Base-by-base conservation (phyloP, 2,797 vertebrate genomes). In the Poeciliopsis turneri region DNA sequence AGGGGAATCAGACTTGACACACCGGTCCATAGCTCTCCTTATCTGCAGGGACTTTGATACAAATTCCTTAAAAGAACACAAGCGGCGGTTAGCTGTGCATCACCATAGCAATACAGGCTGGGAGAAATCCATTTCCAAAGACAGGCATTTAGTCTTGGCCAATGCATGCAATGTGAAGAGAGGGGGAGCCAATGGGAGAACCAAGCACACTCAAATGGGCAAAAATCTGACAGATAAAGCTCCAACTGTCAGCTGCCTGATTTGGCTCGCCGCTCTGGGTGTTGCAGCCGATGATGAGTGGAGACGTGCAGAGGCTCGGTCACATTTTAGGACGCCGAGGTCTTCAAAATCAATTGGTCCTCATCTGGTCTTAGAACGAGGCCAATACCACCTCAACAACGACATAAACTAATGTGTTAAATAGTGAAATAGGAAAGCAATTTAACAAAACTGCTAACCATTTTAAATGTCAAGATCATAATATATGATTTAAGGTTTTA, bases 41-140 rank as follows among this genome's bases (percentile, higher is more conserved):
- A 84, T 49, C 82, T 87, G 83, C 82, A 78, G 80, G 78, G 86
- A 90, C 90, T 92, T 90, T 90, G 88, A 90, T 91, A 87, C 87
- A 92, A 90, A 92, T 41, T 93, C 86, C 85, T 91, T 92, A 88
- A 92, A 92, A 89, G 89, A 84, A 90, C 81, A 90, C 79, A 92
- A 91, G 89, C 88, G 86, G 80, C 11, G 75, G 85, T 90, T 87
- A 89, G 82, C 89, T 82, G 88, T 89, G 88, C 84, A 91, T 94
- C 70, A 85, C 87, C 84, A 86, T 86, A 89, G 88, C 84, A 88
- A 92, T 92, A 88, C 45, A n/a, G 76, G 85, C 81, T 84, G 84
- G 87, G 91, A 91, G 85, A 92, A 93, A 94, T 93, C 81, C 79
- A 93, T 94, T 95, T 94, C 94, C 88, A 94, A 93, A 92, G 91